Conservation (phyloP, 1,140 invertebrate species). For the Papilio polyxenes region DNA sequence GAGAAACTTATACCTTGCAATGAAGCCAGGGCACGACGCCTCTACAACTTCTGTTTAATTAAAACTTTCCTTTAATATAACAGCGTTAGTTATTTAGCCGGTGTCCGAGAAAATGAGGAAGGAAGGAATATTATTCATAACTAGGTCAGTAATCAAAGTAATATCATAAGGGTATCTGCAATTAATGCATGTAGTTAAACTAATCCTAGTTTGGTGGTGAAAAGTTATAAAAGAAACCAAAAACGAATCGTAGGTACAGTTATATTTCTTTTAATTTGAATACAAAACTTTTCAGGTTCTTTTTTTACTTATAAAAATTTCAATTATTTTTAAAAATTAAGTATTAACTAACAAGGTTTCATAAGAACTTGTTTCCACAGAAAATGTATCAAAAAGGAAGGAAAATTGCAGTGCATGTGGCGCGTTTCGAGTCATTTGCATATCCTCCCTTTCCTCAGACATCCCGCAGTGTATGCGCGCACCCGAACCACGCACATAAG, state of each 20-base stretch:
- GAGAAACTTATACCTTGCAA: constrained; percentile 16
- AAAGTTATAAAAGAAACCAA: background rate
- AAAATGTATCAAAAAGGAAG: constrained; percentile 2
- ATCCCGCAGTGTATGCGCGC: background rate
- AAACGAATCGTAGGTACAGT: too few species aligned
- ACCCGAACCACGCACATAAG: background rate
- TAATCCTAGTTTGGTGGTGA: background rate
- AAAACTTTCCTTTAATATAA: constrained; percentile 9
- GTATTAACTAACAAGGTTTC: background rate
- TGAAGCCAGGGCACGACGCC: constrained; percentile 5
- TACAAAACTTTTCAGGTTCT: too few species aligned
- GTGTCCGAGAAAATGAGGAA: constrained; percentile 8
- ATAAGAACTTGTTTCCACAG: background rate
- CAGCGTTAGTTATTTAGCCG: constrained; percentile 4
- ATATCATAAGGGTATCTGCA: background rate
- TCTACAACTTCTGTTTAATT: constrained; percentile 11
- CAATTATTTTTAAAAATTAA: background rate
- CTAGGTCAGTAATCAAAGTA: background rate
- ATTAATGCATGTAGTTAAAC: background rate
- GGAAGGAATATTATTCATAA: constrained; percentile 8
- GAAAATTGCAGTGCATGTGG: background rate
- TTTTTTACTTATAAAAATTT: background rate
- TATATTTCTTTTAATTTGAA: too few species aligned
- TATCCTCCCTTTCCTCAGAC: background rate
- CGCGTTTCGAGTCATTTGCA: constrained; percentile 5